phyloP scores from a whole-genome alignment of 2,113 vertebrate genomes.

The Salvelinus namaycush region DNA sequence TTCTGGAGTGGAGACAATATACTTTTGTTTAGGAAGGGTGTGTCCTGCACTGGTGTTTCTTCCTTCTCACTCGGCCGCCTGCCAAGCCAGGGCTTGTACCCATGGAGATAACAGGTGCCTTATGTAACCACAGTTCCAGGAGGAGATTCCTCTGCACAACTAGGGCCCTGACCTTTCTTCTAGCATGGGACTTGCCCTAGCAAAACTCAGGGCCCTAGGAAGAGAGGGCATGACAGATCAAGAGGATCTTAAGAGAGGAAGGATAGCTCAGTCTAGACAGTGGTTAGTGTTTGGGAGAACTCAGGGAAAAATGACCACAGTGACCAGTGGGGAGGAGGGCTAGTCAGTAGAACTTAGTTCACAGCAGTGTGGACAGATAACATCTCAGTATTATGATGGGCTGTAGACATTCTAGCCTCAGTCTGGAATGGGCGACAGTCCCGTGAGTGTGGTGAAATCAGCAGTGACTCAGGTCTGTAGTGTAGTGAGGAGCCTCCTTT shows the following conservation, averaged over 20 bases:
- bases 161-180: background rate
- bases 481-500: background rate
- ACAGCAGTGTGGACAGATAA: background rate
- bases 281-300: background rate
- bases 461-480: slow-evolving; percentile 8
- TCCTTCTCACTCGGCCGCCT: slow-evolving; percentile 36
- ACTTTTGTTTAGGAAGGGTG: slow-evolving; percentile 76
- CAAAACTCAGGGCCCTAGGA: background rate
- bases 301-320: background rate
- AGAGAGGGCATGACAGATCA: background rate
- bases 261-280: too few relatives aligned
- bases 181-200: background rate
- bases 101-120: slow-evolving; percentile 71
- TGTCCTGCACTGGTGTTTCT: slow-evolving; percentile 65
- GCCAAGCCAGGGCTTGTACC: slow-evolving; percentile 73
- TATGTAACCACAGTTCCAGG: slow-evolving; percentile 51
- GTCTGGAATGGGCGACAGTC: background rate
- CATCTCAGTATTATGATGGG: background rate
- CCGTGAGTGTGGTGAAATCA: slow-evolving; percentile 23
- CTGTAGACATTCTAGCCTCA: background rate
- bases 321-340: background rate
- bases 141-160: slow-evolving; percentile 8
- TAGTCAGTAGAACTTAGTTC: background rate
- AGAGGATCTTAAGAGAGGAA: slow-evolving; percentile 1
- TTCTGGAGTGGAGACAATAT: slow-evolving; percentile 50